Evolutionary conservation across 2,113 vertebrate species (phyloP), one percentile per base, ranked within the genome.

Genomic region (Sphaerodactylus townsendi): DNA sequence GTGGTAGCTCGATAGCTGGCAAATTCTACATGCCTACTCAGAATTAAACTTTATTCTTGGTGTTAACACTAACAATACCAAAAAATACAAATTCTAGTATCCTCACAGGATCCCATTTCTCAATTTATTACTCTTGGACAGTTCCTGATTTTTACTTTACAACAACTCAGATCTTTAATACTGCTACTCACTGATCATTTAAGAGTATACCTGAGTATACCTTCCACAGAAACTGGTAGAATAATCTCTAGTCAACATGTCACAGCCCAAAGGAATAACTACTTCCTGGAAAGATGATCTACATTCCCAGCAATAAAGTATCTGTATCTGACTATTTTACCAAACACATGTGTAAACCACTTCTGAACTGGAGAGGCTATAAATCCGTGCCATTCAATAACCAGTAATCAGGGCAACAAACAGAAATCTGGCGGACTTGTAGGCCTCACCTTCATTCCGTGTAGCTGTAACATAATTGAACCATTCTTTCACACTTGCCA

Each of bases 401-500:
- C 7, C 21, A 77, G 39, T 41, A 46, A 71, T 25, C 39, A 30
- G 77, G 35, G 39, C 77, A 79, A 70, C 69, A 73, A 79, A 15
- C 21, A n/a, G 68, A 68, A 76, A 69, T 69, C 7, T 80, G 79
- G 1, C 7, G 79, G 44, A 2, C 21, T 17, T 46, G 17, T 2
- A 66, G 10, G 41, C 28, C 89, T 64, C 85, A 99, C 99, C 99
- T 98, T 99, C 98, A 10, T 98, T 99, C 88, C 98, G 97, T 77
- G 99, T 99, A 89, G 99, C 99, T 69, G 98, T 99, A 70, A 99
- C 98, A 0, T 99, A 99, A 94, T 96, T 97, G 93, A 99, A 99
- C 99, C 99, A 99, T 65, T 99, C 99, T 88, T 99, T 99, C 76
- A 99, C 98, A 0, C 97, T 99, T 77, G 99, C 98, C 6, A 99